phyloP scores from a whole-genome alignment of 2,113 vertebrate species.

The Peromyscus californicus region DNA sequence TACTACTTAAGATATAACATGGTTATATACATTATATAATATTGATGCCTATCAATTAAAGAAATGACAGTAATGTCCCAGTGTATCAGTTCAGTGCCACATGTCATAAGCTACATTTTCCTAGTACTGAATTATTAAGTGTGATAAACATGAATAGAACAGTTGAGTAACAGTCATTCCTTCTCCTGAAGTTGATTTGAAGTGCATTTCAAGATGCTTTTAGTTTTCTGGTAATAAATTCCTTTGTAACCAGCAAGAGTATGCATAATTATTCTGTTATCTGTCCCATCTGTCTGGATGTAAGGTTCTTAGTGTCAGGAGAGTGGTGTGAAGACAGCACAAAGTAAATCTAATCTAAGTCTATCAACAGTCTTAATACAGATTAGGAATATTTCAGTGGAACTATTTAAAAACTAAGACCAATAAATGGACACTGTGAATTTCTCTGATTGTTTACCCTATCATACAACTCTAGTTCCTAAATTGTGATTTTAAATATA shows the following conservation, averaged over 20 bases:
- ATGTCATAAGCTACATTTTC: background rate
- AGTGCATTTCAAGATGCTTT: background rate
- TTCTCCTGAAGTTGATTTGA: background rate
- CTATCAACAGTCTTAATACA: background rate
- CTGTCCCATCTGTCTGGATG: background rate
- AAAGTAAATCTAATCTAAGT: background rate
- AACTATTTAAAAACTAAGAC: background rate
- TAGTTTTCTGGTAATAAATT: slow-evolving; percentile 27
- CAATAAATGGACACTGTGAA: background rate
- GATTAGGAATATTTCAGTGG: background rate
- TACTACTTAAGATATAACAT: background rate
- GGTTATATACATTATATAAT: background rate
- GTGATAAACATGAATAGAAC: background rate
- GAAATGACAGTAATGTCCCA: background rate
- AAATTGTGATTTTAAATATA: slow-evolving; percentile 7
- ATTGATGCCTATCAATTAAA: background rate
- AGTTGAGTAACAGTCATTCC: background rate
- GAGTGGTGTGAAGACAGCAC: background rate
- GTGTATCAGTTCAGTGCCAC: too few species aligned
- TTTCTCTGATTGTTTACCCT: background rate
- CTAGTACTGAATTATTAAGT: background rate
- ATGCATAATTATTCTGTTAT: background rate
- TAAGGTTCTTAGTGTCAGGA: background rate
- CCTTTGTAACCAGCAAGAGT: background rate
- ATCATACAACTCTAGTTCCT: background rate